phyloP scores from a whole-genome alignment of 1,140 invertebrate species.

The Drosophila saltans region DNA sequence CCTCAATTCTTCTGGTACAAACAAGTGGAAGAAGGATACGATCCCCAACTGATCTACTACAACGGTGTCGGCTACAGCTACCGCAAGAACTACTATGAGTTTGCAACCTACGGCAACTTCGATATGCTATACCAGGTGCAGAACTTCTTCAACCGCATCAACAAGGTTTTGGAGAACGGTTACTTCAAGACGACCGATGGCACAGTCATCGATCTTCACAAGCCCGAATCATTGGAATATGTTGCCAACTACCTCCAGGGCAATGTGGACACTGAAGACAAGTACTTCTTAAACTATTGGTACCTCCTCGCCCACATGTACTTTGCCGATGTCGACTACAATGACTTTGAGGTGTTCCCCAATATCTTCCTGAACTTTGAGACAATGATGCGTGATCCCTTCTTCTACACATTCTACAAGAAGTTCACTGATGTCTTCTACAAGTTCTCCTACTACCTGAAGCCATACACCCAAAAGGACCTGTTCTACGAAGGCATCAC shows the following conservation, averaged over 20 bases:
- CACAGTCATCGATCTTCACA: slow-evolving; percentile 84
- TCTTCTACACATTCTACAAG: slow-evolving; percentile 87
- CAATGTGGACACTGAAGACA: slow-evolving; percentile 87
- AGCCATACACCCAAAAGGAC: slow-evolving; percentile 86
- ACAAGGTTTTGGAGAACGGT: slow-evolving; percentile 86
- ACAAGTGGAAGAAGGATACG: slow-evolving; percentile 86
- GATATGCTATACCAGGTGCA: slow-evolving; percentile 61
- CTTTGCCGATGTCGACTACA: slow-evolving; percentile 75
- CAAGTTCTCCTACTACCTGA: slow-evolving; percentile 84
- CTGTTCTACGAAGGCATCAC: slow-evolving; percentile 86
- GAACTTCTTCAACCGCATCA: slow-evolving; percentile 86
- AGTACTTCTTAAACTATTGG: slow-evolving; percentile 85
- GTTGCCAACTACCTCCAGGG: slow-evolving; percentile 88
- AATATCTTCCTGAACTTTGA: slow-evolving; percentile 84
- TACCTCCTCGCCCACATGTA: slow-evolving; percentile 84
- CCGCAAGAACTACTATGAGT: slow-evolving; percentile 83
- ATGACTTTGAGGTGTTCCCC: slow-evolving; percentile 68
- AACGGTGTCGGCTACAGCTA: slow-evolving; percentile 88
- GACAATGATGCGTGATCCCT: slow-evolving; percentile 87
- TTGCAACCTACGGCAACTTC: slow-evolving; percentile 66
- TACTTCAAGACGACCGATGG: slow-evolving; percentile 84
- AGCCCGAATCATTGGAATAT: slow-evolving; percentile 85
- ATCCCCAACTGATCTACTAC: slow-evolving; percentile 86
- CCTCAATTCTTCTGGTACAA: slow-evolving; percentile 85
- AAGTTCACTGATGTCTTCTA: slow-evolving; percentile 84